Base-by-base conservation (phyloP, 2,888 invertebrate species). In the Zootermopsis nevadensis region DNA sequence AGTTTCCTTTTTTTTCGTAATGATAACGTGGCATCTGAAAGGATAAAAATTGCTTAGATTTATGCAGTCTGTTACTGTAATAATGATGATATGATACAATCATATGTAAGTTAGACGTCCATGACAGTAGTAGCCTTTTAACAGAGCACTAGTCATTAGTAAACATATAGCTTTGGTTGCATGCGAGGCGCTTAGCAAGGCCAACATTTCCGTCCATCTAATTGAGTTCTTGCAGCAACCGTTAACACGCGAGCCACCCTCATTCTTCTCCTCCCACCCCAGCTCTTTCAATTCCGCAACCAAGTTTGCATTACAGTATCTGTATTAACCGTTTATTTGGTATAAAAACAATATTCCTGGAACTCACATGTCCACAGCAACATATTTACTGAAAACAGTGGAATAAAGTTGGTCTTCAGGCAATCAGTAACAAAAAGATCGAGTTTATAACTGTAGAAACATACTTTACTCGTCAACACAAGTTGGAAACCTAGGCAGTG, bases 141-240 rank as follows among this genome's bases (percentile, higher is more conserved):
- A 81, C 69, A 35, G 69, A 67, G 69, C 35, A 22, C 31, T 81
- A 31, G 30, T 22, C 69, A 72, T 53, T 72, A 72, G 81, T n/a
- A 42, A 81, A 81, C 81, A 74, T 38, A 35, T 12, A 67, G 38
- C 30, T 27, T 33, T 27, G 55, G 81, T 81, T 81, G 81, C 81
- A 81, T 81, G 81, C 42, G 38, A 69, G 67, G 27, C 77, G 42
- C 81, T 67, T 27, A 33, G n/a, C 81, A 42, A 31, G 53, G 48
- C 81, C 81, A 33, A 74, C 81, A 74, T 81, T 81, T 81, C 81
- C 81, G 72, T 42, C 81, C 81, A 48, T 72, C 72, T 81, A 81
- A 81, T 81, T 81, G 81, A 81, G 81, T 81, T 81, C 81, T 81
- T 81, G 81, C 81, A 81, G 27, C 81, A 72, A 72, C 27, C 42